Evolutionary conservation across 2,888 invertebrate genomes (phyloP).

Genomic region (Gasteruption jaculator): DNA sequence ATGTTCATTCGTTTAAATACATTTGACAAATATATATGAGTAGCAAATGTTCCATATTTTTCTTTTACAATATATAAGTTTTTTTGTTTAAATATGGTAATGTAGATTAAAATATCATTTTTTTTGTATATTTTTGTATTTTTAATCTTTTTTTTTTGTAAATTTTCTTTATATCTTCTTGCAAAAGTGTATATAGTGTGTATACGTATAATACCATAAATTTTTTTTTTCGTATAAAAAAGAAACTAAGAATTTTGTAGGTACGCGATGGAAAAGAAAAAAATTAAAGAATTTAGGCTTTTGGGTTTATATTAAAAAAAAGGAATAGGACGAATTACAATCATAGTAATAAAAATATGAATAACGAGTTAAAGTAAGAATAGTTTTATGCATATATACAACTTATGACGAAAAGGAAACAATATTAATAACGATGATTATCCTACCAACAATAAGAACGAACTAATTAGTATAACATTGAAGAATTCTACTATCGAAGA

Average conservation of each 20-base stretch:
- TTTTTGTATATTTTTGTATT: too few relatives aligned
- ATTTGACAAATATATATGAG: slow-evolving; percentile 42
- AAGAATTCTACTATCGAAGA: too few relatives aligned
- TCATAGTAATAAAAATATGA: slow-evolving; percentile 2
- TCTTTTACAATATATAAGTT: too few relatives aligned
- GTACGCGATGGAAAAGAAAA: slow-evolving; percentile 43
- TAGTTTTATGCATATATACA: slow-evolving; percentile 13
- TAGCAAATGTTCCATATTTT: slow-evolving; percentile 42
- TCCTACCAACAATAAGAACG: too few relatives aligned
- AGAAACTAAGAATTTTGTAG: slow-evolving; percentile 44
- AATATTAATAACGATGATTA: too few relatives aligned
- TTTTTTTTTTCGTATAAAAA: slow-evolving; percentile 45
- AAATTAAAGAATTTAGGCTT: slow-evolving; percentile 16
- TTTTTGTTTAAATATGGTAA: slow-evolving; percentile 38
- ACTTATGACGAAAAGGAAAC: too few relatives aligned
- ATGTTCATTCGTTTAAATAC: slow-evolving; percentile 20
- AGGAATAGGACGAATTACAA: slow-evolving; percentile 4
- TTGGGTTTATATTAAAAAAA: slow-evolving; percentile 11
- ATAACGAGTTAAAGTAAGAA: slow-evolving; percentile 2
- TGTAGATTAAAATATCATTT: slow-evolving; percentile 44
- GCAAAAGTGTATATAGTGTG: slow-evolving; percentile 48
- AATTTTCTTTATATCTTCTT: slow-evolving; percentile 31
- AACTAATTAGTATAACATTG: too few relatives aligned
- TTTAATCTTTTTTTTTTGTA: too few relatives aligned
- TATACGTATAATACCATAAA: slow-evolving; percentile 49